phyloP scores from a whole-genome alignment of 1,140 invertebrate species.

The Cryptotermes secundus region DNA sequence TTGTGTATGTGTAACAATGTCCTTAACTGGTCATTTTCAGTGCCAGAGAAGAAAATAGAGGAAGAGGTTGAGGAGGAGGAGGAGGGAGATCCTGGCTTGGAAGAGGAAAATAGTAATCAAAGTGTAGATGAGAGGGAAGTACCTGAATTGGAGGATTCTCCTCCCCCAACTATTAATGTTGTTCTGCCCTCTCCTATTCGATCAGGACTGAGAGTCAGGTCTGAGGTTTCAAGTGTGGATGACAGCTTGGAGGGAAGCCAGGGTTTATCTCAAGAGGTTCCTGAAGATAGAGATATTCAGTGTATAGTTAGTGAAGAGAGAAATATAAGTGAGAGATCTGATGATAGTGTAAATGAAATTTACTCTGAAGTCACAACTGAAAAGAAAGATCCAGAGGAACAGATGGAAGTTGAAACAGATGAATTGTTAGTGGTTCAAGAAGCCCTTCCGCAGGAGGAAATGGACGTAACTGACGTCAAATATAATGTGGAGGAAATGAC shows the following conservation, averaged over 20 bases:
- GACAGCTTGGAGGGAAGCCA: constrained; percentile 34
- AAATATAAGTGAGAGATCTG: constrained; percentile 32
- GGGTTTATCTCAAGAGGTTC: constrained; percentile 12
- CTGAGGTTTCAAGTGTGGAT: constrained; percentile 26
- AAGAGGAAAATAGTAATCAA: background rate
- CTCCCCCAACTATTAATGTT: constrained; percentile 39
- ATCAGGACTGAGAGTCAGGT: constrained; percentile 41
- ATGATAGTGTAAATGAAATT: constrained; percentile 23
- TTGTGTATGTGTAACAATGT: background rate
- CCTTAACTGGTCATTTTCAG: background rate
- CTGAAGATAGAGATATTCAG: background rate
- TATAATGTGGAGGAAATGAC: constrained; percentile 30
- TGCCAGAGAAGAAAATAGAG: background rate
- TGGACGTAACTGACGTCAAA: constrained; percentile 31
- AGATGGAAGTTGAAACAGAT: constrained; percentile 15
- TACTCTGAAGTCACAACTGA: background rate
- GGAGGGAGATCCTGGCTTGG: background rate
- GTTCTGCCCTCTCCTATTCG: constrained; percentile 36
- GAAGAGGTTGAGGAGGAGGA: too few relatives aligned
- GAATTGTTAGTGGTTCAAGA: constrained; percentile 25
- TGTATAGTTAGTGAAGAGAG: constrained; percentile 34
- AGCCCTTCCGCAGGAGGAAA: background rate
- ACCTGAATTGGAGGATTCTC: constrained; percentile 45
- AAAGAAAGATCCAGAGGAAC: background rate
- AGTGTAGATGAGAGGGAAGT: constrained; percentile 38